Evolutionary conservation across 2,797 vertebrate genomes (phyloP), one percentile per base, ranked within the genome.

Genomic region (Chelon auratus): DNA sequence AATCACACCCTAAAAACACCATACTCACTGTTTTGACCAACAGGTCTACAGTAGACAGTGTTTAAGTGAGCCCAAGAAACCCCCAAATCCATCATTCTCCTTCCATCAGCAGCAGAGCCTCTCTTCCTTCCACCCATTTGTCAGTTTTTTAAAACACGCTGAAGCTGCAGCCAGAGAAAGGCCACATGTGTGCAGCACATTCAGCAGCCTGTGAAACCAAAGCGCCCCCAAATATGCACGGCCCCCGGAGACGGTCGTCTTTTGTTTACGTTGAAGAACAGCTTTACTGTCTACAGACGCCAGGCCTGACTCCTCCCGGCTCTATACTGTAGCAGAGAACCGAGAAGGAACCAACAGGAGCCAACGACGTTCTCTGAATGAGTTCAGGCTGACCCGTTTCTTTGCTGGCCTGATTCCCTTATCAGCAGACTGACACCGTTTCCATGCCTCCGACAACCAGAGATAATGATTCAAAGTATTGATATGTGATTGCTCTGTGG

Each of bases 71-170:
- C 22, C 22, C 22, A 30, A 30, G 30, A 4, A 30, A 30, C 4
- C 30, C 30, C 7, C 30, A 33, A 33, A 33, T 33, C 30, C 30
- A 33, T 3, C 30, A 33, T 8, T 66, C 36, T 33, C 5, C 0
- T 51, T 43, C 24, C 15, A 20, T 8, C 30, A 7, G 45, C 17
- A 50, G 68, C 56, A 45, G 65, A 55, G 20, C 40, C 14, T 39
- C 20, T 75, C 42, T 73, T 37, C 37, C 9, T 70, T 42, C 56
- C 50, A 70, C 53, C 74, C 63, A 59, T 64, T 63, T 79, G 47
- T 65, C 40, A 56, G 39, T 57, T 26, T 71, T 57, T 26, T 68
- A 26, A 79, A 75, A 73, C 51, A 4, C 14, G 61, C 50, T 24
- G 39, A 64, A 74, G 39, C 66, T 60, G 48, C 55, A 75, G 66